Evolutionary conservation across 2,113 vertebrate genomes (phyloP), one percentile per base, ranked within the genome.

Genomic region (Austrofundulus limnaeus): DNA sequence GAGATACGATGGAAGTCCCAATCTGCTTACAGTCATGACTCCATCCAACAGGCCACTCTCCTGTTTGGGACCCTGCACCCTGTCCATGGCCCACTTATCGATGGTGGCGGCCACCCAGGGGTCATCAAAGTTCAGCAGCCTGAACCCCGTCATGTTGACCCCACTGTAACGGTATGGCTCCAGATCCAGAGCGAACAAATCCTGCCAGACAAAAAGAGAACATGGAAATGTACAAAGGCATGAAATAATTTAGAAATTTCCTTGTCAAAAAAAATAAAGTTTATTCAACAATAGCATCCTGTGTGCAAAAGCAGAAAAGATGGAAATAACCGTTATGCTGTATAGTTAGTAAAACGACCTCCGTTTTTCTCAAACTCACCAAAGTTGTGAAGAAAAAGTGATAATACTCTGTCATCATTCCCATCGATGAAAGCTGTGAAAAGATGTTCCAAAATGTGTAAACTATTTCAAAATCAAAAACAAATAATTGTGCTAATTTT

Each of bases 331-430:
- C 31, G 6, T 34, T 34, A 9, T 34, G 31, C 10, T 34, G 31
- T 34, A 41, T 15, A 41, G 14, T 41, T 15, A 14, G 13, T 14
- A 15, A 41, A 48, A 42, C 14, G 39, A 39, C 11, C 45, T 60
- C 1, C 31, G 12, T 8, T 12, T 16, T 63, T 73, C 43, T 57
- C 17, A 0, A 34, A 80, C 95, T 95, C 92, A 99, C 97, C 97
- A 99, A 79, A 19, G 97, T 98, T 11, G 97, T 98, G 83, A 98
- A 99, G 89, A 99, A 97, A 83, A 96, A 99, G 80, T 99, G 97
- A 73, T 99, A 98, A 73, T 98, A 98, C 77, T 99, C 97, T 0
- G 97, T 99, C 96, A 99, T 99, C 97, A 99, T 99, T 70, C 97
- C 97, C 97, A 98, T 96, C 16, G 96, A 96, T 11, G 98, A 95